Evolutionary conservation across 53 echinoderm and acorn worm genomes (phyloP).

Genomic region (Astropecten irregularis): DNA sequence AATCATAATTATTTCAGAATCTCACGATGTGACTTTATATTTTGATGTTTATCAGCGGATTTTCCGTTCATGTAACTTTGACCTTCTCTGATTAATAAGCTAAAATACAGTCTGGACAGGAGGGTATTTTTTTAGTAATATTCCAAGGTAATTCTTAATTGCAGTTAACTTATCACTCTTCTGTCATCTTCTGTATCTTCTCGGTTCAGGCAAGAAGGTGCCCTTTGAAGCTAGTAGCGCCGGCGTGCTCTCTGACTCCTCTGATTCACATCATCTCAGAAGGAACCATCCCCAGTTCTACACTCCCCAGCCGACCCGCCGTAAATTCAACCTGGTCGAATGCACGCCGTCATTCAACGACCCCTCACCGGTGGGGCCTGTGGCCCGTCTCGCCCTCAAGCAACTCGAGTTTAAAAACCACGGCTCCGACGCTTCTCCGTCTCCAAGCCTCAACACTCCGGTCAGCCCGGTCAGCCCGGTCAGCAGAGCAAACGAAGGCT

Average conservation of each 20-base stretch:
- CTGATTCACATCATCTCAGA: neutral
- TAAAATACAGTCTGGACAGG: too few species aligned
- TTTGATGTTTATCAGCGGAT: too few species aligned
- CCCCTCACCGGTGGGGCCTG: neutral
- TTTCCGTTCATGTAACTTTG: too few species aligned
- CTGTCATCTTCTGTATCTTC: neutral
- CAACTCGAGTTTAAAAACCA: neutral
- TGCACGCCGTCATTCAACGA: constrained; percentile 17
- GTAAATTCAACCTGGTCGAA: constrained; percentile 47
- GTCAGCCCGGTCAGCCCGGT: constrained; percentile 24
- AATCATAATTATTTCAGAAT: too few species aligned
- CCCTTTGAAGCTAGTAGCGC: neutral
- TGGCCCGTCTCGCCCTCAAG: constrained; percentile 35
- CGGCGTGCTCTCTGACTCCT: neutral
- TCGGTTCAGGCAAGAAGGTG: neutral
- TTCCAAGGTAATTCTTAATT: too few species aligned
- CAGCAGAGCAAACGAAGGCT: constrained; percentile 41
- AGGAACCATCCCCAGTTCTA: constrained; percentile 4
- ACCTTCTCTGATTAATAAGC: too few species aligned
- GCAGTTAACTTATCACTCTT: too few species aligned
- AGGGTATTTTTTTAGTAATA: too few species aligned
- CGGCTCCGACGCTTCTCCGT: neutral
- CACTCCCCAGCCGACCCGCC: constrained; percentile 52
- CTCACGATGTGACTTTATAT: too few species aligned
- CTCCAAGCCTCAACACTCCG: neutral